Evolutionary conservation across 1,140 invertebrate genomes (phyloP), one percentile per base, ranked within the genome.

Genomic region (Eupristina koningsbergeri): DNA sequence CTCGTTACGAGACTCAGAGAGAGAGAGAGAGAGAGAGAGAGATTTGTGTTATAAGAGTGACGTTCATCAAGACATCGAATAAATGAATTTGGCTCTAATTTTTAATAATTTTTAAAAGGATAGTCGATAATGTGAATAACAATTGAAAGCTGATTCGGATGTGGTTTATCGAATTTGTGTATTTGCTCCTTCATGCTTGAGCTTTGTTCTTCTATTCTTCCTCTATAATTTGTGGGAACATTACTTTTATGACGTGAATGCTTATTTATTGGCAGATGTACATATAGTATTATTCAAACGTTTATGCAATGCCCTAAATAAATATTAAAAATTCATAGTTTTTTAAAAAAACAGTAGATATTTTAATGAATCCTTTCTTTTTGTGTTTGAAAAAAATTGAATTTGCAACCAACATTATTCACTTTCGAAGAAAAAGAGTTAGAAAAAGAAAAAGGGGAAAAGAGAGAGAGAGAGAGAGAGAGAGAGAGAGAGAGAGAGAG

Each of bases 31-130:
- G 63, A 64, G 53, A 58, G 53, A 58, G 22, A 26, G 53, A 58
- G 19, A 58, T 79, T 79, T 50, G 63, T 79, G 41, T 79, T 79
- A 50, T 61, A 69, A 64, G 47, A 79, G 77, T 22, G n/a, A 3
- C 41, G 13, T 19, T 47, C 73, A 34, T 75, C 29, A 17, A 50
- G 31, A 26, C 3, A 26, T 22, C 13, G 26, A 26, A 58, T 9
- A 58, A 58, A 26, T 26, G 29, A 50, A 19, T 5, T 34, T 29
- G 31, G 36, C n/a, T 69, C 67, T 41, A 71, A 26, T n/a, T 22
- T 71, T n/a, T n/a, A n/a, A n/a, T n/a, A n/a, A n/a, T n/a, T n/a
- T 71, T 71, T 41, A 15, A 71, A 36, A 71, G 67, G 36, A n/a
- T 41, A 41, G n/a, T 22, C 67, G 34, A 71, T 41, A 71, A 41